Percentiles rank a stretch among this genome's conserved stretches.
phyloP scores from a whole-genome alignment of 92 coral and sea anemone species.

The Virgularia gustaviana region DNA sequence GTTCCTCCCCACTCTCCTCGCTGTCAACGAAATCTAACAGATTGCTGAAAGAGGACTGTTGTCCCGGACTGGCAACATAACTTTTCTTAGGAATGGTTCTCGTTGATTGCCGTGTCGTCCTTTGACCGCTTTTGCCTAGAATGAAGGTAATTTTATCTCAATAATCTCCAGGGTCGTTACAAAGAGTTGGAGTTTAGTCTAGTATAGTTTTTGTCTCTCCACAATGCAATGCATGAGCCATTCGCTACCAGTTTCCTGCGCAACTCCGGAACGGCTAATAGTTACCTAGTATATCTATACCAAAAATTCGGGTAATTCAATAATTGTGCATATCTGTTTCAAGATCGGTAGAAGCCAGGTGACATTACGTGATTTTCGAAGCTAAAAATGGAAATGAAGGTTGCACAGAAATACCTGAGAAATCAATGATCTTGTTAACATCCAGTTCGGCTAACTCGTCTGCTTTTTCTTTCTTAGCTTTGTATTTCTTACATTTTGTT shows the following conservation, averaged over 20 bases:
- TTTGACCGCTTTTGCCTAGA: slow-evolving; percentile 48
- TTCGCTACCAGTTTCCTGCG: too few species aligned
- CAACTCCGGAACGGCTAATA: too few species aligned
- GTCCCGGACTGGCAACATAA: slow-evolving; percentile 38
- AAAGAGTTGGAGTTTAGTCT: too few species aligned
- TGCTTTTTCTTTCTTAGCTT: slow-evolving; percentile 66
- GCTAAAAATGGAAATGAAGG: background rate
- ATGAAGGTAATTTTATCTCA: background rate
- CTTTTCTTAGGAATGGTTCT: slow-evolving; percentile 21
- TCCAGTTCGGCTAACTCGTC: slow-evolving; percentile 87
- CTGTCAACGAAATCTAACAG: slow-evolving; percentile 86
- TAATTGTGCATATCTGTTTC: too few species aligned
- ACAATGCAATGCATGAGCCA: too few species aligned
- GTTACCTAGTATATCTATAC: too few species aligned
- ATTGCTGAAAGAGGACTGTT: slow-evolving; percentile 47
- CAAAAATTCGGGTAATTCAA: too few species aligned
- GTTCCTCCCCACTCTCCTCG: slow-evolving; percentile 37
- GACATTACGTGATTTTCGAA: too few species aligned
- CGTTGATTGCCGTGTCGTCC: slow-evolving; percentile 42
- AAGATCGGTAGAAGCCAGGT: too few species aligned
- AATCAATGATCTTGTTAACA: slow-evolving; percentile 65
- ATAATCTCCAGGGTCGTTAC: too few species aligned
- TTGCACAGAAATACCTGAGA: slow-evolving; percentile 48
- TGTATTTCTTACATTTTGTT: slow-evolving; percentile 72
- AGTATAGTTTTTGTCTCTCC: too few species aligned